Percentiles rank a stretch among this genome's conserved stretches.
phyloP scores from a whole-genome alignment of 2,797 vertebrate genomes.

The Sparidentex hasta region DNA sequence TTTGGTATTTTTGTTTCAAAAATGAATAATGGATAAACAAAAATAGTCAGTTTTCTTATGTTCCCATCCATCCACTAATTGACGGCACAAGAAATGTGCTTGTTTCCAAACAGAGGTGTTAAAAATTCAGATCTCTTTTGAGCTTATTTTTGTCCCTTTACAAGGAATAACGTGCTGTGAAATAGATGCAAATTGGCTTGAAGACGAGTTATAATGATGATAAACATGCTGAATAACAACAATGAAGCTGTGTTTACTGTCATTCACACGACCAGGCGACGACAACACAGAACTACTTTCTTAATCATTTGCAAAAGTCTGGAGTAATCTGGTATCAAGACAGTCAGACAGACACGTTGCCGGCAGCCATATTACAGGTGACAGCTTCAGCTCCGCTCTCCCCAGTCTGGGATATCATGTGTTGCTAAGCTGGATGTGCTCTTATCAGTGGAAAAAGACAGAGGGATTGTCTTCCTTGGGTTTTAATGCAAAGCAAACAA shows the following conservation, averaged over 20 bases:
- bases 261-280: slow-evolving; percentile 34
- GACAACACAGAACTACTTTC: slow-evolving; percentile 46
- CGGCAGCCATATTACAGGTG: slow-evolving; percentile 46
- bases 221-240: slow-evolving; percentile 26
- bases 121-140: background rate
- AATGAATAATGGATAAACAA: background rate
- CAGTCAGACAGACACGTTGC: slow-evolving; percentile 40
- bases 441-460: slow-evolving; percentile 57
- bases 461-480: slow-evolving; percentile 53
- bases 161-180: slow-evolving; percentile 2
- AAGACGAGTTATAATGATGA: slow-evolving; percentile 7
- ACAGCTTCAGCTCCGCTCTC: slow-evolving; percentile 38
- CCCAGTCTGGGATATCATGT: slow-evolving; percentile 59
- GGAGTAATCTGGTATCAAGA: slow-evolving; percentile 48
- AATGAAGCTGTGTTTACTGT: slow-evolving; percentile 13
- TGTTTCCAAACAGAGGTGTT: background rate
- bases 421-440: slow-evolving; percentile 55
- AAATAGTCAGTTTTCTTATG: background rate
- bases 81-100: background rate
- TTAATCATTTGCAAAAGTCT: slow-evolving; percentile 51
- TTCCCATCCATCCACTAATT: background rate
- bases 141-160: background rate
- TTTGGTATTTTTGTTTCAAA: slow-evolving; percentile 3
- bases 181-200: background rate
- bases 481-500: slow-evolving; percentile 64